phyloP scores from a whole-genome alignment of 1,140 invertebrate genomes.

The Pristionchus pacificus region DNA sequence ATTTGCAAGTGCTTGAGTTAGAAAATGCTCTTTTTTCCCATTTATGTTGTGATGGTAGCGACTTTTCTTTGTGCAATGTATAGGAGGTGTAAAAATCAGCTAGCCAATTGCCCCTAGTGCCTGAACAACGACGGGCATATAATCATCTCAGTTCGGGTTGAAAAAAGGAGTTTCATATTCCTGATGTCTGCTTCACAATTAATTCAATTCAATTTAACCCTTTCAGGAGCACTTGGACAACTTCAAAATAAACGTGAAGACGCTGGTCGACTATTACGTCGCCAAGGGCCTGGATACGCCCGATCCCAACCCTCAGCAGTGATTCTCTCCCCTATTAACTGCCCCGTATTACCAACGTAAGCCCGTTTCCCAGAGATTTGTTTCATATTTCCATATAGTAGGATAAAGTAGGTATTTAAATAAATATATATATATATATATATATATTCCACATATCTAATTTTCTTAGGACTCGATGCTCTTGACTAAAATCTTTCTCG shows the following conservation, averaged over 20 bases:
- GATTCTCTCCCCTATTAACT: neutral
- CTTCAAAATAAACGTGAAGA: slow-evolving; percentile 34
- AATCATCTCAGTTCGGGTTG: too few species aligned
- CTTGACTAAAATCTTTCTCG: neutral
- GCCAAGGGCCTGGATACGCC: slow-evolving; percentile 32
- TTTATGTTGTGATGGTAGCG: too few species aligned
- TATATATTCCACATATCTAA: neutral
- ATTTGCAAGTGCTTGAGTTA: too few species aligned
- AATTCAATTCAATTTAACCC: too few species aligned
- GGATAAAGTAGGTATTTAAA: slow-evolving; percentile 1
- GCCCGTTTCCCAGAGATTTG: neutral
- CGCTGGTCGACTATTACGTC: slow-evolving; percentile 34
- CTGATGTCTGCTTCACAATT: too few species aligned
- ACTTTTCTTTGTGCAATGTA: too few species aligned
- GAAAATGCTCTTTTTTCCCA: too few species aligned
- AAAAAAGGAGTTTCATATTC: too few species aligned
- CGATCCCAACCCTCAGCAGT: slow-evolving; percentile 1
- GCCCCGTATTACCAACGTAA: neutral
- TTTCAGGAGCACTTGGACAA: slow-evolving; percentile 31
- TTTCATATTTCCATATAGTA: slow-evolving; percentile 3
- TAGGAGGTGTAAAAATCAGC: too few species aligned
- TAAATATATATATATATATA: neutral
- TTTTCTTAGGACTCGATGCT: neutral
- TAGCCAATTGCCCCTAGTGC: too few species aligned
- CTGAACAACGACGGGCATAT: too few species aligned